These are phyloP conservation scores for Corvus cornix DNA, from an alignment of 2,113 vertebrate genomes.

Conservation along the genomic window DNA sequence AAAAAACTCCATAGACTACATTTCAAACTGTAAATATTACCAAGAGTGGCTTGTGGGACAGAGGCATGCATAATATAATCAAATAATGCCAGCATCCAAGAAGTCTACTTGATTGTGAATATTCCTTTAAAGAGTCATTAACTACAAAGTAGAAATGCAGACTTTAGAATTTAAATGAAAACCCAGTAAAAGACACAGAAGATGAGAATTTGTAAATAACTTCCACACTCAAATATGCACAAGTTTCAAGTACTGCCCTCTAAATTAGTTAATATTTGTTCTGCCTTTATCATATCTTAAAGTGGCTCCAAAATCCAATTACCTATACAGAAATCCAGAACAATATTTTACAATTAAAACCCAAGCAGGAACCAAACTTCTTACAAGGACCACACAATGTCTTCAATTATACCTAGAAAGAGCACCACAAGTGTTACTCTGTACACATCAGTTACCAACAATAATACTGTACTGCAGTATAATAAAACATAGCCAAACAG, in stretches of 20 bases:
- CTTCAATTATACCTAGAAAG: conserved; percentile 60
- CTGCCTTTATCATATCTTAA: conserved; percentile 17
- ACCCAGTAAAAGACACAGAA: not conserved
- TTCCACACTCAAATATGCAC: not conserved
- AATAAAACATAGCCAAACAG: conserved; percentile 48
- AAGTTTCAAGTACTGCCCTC: conserved; percentile 5
- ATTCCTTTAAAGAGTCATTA: not conserved
- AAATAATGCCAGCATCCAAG: conserved; percentile 12
- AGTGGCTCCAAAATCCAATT: conserved; percentile 39
- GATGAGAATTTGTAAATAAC: not conserved
- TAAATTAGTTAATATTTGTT: not conserved
- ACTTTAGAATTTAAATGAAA: conserved; percentile 18
- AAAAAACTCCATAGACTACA: conserved; percentile 21
- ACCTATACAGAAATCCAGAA: conserved; percentile 31
- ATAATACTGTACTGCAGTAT: conserved; percentile 38
- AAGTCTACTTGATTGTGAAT: not conserved
- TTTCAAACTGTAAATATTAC: conserved; percentile 21
- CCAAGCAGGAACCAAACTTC: conserved; percentile 24
- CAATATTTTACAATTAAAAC: conserved; percentile 50
- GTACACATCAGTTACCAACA: conserved; percentile 62
- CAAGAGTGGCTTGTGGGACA: not conserved
- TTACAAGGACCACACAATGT: conserved; percentile 55
- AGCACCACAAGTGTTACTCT: conserved; percentile 45
- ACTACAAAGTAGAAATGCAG: not conserved
- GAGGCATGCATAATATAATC: conserved; percentile 21